Evolutionary conservation across 2,113 vertebrate genomes (phyloP), one percentile per base, ranked within the genome.

Genomic region (Rallus limicola): DNA sequence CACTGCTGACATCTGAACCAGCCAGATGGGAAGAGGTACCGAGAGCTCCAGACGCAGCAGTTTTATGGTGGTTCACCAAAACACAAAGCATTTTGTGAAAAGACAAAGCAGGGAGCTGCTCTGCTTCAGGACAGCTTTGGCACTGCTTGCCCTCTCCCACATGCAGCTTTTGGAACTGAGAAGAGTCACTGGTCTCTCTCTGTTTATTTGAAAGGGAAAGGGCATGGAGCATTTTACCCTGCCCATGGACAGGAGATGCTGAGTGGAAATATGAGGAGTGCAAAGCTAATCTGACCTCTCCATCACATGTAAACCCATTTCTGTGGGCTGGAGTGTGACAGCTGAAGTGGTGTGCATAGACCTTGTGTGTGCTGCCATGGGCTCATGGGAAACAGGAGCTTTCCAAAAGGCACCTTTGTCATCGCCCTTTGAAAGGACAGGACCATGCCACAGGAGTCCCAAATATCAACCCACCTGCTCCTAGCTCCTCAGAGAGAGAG

Each of bases 291-390:
- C 56, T 0, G 0, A 59, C 8, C 40, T 70, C 24, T 1, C 5
- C 9, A 0, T 0, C 0, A 0, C 24, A 15, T 31, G 24, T 17
- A 34, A 44, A 13, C 8, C 21, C 16, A 8, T 11, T 53, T 17
- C 40, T 58, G 33, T 21, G 48, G 67, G 31, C 46, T 86, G 68
- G 10, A 1, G 1, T 18, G 34, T 13, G 56, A 38, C 29, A 28
- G 10, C 65, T 34, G 28, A 77, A 76, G 2, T 0, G 36, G 9
- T 14, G 38, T 12, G 44, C 17, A 9, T 17, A 9, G 14, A 21
- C 9, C 46, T 31, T 71, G 68, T 8, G 36, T 36, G 36, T 36
- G 36, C 36, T 36, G 36, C 36, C 25, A 33, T 2, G 5, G 23
- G 31, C 38, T 75, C 24, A 74, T 56, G 38, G 31, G 58, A 67